Evolutionary conservation across 2,888 invertebrate species (phyloP), one percentile per base, ranked within the genome.

Genomic region (Andrena dorsata): DNA sequence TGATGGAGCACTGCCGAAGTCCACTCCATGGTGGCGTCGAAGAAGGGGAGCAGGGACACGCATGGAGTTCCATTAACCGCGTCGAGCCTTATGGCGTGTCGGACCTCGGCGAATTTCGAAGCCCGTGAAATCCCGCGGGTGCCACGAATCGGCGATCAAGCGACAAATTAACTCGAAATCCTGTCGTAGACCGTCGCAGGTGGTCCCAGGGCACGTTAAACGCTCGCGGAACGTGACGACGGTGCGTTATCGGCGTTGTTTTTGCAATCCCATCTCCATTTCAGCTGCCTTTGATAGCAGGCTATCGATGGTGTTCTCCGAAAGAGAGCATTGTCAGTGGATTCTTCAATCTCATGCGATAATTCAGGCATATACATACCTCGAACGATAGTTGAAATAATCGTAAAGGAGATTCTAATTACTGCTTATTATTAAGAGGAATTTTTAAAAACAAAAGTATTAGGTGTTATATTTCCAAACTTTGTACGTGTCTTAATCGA

Each of bases 101-200:
- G 82, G 53, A 82, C 81, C 82, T 56, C 53, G 60, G 75, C 30
- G 74, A 82, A 79, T 85, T 85, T 78, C 85, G 76, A 80, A 61
- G 47, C 65, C 81, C 86, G 70, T 83, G 88, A 88, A 88, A 87
- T 90, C 90, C 90, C 89, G 82, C 82, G 88, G 89, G 90, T 84
- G 76, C 86, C 80, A 79, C 89, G 90, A 86, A 85, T 89, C 89
- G 89, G 85, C 88, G 88, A 84, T 89, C 90, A 90, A 89, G 87
- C 90, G 91, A 92, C 90, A 91, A 91, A 92, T 92, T 92, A 91
- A 90, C 91, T 84, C 63, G 61, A 71, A 73, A 76, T 75, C 88
- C 82, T 75, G 61, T 76, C 76, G 82, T 73, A 81, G 76, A 72
- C 69, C 82, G 81, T 68, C 73, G 68, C 74, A 58, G 82, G 64